phyloP scores from a whole-genome alignment of 2,888 invertebrate species.

The Troides helena region DNA sequence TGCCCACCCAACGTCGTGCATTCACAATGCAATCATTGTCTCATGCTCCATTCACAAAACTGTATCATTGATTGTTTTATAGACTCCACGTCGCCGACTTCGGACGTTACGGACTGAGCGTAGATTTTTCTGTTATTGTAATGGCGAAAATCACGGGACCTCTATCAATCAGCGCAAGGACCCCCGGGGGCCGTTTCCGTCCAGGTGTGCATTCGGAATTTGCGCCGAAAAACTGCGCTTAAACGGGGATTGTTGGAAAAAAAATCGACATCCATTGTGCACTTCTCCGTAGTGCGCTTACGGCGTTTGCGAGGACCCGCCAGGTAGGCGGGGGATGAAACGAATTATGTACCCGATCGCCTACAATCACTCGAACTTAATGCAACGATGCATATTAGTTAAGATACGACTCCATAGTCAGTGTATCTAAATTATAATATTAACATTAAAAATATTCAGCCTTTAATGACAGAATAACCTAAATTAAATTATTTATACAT shows the following conservation, averaged over 20 bases:
- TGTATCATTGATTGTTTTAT: conserved; percentile 79
- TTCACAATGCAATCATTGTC: conserved; percentile 66
- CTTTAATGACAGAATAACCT: no score
- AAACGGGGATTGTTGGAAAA: conserved; percentile 53
- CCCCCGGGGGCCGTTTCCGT: conserved; percentile 78
- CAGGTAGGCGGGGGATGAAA: conserved; percentile 58
- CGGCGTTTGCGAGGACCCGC: conserved; percentile 47
- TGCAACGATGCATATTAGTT: conserved; percentile 1
- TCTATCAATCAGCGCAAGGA: conserved; percentile 72
- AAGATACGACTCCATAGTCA: conserved; percentile 4
- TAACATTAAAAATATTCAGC: no score
- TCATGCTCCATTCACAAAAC: conserved; percentile 70
- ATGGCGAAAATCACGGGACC: conserved; percentile 63
- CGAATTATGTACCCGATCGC: conserved; percentile 11
- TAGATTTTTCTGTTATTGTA: conserved; percentile 55
- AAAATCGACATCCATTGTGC: conserved; percentile 70
- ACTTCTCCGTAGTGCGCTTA: conserved; percentile 66
- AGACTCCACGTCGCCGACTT: conserved; percentile 73
- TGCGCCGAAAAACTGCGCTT: conserved; percentile 74
- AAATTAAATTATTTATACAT: no score
- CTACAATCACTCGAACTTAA: conserved; percentile 7
- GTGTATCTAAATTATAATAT: no score
- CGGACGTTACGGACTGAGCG: conserved; percentile 42
- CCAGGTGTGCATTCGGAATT: conserved; percentile 79
- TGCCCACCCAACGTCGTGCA: conserved; percentile 56